phyloP scores from a whole-genome alignment of 2,113 vertebrate species.

The Marcusenius ussheri region DNA sequence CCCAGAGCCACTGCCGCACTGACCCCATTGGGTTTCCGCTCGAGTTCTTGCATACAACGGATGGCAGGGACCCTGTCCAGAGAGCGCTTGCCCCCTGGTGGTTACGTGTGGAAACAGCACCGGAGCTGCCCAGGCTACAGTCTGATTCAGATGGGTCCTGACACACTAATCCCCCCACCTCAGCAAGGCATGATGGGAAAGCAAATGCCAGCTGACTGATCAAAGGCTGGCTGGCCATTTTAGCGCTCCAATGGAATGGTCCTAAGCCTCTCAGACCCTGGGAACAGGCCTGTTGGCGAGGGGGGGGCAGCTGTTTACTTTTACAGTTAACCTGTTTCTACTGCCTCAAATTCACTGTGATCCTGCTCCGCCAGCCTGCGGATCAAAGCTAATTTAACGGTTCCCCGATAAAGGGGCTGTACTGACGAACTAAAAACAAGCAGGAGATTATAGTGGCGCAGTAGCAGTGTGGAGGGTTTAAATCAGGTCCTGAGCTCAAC shows the following conservation, averaged over 20 bases:
- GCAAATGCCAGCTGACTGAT: constrained; percentile 41
- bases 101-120: background rate
- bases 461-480: background rate
- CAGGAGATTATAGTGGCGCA: background rate
- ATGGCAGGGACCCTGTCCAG: background rate
- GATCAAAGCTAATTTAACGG: background rate
- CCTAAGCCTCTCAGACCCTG: constrained; percentile 16
- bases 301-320: background rate
- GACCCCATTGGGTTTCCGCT: background rate
- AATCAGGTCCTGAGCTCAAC: background rate
- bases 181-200: constrained; percentile 48
- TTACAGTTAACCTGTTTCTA: background rate
- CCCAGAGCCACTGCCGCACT: background rate
- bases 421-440: background rate
- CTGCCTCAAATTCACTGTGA: background rate
- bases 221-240: constrained; percentile 41
- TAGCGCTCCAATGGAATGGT: constrained; percentile 23
- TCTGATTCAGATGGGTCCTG: constrained; percentile 46
- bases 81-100: background rate
- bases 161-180: constrained; percentile 31
- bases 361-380: background rate
- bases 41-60: background rate
- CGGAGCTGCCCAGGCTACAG: background rate
- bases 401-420: background rate
- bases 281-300: background rate